Percentiles rank a stretch among this genome's conserved stretches.
phyloP scores from a whole-genome alignment of 92 coral and sea anemone species.

The Scolanthus callimorphus region DNA sequence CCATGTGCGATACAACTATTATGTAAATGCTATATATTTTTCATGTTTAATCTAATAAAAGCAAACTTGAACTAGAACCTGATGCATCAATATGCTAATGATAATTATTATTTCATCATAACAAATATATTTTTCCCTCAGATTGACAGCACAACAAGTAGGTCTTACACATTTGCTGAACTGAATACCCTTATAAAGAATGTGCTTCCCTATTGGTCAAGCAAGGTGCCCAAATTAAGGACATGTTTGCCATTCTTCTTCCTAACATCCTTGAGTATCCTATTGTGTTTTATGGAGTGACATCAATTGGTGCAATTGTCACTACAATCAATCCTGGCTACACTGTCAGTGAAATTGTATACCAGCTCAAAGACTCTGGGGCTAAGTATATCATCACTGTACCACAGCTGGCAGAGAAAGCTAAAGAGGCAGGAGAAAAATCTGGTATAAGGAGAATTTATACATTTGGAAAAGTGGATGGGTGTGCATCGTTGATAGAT shows the following conservation, averaged over 20 bases:
- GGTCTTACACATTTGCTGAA: constrained; percentile 62
- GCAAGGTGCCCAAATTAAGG: constrained; percentile 80
- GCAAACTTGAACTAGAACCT: too few species aligned
- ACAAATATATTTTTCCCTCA: constrained; percentile 1
- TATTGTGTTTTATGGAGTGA: constrained; percentile 49
- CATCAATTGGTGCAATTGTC: constrained; percentile 65
- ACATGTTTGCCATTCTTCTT: constrained; percentile 64
- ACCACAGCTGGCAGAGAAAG: constrained; percentile 55
- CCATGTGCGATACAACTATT: too few species aligned
- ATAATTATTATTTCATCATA: too few species aligned
- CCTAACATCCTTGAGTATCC: constrained; percentile 80
- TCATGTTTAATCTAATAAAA: too few species aligned
- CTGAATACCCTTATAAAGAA: constrained; percentile 37
- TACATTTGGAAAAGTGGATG: constrained; percentile 84
- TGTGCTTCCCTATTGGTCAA: constrained; percentile 68
- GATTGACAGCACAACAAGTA: constrained; percentile 63
- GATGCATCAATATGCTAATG: too few species aligned
- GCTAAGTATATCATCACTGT: constrained; percentile 59
- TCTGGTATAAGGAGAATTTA: constrained; percentile 58
- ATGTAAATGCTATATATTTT: too few species aligned
- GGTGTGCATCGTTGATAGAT: constrained; percentile 52
- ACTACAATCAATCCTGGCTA: constrained; percentile 73
- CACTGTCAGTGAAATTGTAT: constrained; percentile 55
- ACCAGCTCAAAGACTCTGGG: constrained; percentile 63
- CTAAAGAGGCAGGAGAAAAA: constrained; percentile 42